A percentile compares a stretch with the other conserved stretches of the same genome.
These are phyloP conservation scores for Podocnemis expansa DNA, from an alignment of 2,113 vertebrate species.

Conservation along the genomic window DNA sequence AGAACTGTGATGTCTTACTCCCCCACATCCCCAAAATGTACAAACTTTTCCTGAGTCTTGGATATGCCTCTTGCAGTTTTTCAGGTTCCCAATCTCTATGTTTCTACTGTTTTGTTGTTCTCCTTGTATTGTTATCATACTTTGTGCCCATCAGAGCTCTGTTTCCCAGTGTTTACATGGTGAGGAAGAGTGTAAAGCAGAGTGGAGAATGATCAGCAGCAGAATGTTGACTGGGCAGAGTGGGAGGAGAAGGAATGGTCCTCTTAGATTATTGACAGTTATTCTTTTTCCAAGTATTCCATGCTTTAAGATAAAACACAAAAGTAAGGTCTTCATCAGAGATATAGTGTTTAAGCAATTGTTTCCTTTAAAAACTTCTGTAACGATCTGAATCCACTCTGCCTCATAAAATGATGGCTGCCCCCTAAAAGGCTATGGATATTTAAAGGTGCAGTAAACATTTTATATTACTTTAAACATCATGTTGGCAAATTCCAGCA, in stretches of 20 bases:
- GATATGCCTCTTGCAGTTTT: slow-evolving; percentile 40
- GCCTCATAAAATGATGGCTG: background rate
- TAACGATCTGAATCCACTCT: background rate
- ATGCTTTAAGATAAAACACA: background rate
- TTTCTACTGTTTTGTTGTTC: background rate
- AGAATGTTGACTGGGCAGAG: background rate
- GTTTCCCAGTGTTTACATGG: background rate
- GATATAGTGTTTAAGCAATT: background rate
- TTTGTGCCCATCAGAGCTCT: background rate
- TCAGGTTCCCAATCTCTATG: background rate
- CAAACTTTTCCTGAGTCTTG: slow-evolving; percentile 48
- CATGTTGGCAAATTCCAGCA: background rate
- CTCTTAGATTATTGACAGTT: background rate
- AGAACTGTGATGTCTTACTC: slow-evolving; percentile 35
- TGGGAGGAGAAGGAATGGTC: background rate
- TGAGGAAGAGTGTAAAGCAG: background rate
- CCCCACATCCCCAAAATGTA: slow-evolving; percentile 34
- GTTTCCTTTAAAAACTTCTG: background rate
- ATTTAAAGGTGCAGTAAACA: background rate
- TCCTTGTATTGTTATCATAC: background rate
- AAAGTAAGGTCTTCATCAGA: background rate
- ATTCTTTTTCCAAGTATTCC: background rate
- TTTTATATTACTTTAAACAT: background rate
- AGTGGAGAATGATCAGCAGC: background rate
- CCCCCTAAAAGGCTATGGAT: background rate